Conservation (phyloP, 2,113 vertebrate genomes). For the mouse (Mus musculus) region DNA sequence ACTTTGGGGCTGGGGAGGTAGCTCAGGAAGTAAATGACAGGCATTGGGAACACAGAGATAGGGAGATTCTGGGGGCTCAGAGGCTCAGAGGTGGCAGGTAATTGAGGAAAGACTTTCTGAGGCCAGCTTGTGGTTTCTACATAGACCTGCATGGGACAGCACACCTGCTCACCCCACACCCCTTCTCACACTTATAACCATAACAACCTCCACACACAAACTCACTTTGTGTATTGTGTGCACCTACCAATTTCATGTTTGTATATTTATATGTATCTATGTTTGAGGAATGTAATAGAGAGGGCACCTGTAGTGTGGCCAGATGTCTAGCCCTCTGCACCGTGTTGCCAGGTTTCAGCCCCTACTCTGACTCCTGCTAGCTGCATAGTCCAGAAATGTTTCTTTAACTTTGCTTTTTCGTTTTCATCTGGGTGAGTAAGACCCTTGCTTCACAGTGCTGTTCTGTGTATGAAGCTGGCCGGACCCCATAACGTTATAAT, state of each 20-base stretch:
- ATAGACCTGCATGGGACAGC: neutral
- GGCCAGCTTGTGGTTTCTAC: neutral
- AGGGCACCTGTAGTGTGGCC: too few species aligned
- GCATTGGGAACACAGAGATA: neutral
- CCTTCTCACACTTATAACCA: neutral
- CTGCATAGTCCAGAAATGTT: neutral
- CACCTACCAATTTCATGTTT: neutral
- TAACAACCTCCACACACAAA: neutral
- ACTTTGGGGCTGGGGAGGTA: neutral
- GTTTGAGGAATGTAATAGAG: neutral
- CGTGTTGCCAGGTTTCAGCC: neutral
- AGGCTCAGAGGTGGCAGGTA: neutral
- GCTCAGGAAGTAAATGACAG: neutral
- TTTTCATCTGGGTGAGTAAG: neutral
- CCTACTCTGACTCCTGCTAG: neutral
- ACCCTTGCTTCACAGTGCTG: neutral
- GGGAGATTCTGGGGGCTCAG: neutral
- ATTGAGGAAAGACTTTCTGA: neutral
- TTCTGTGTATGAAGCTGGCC: neutral
- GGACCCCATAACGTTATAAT: neutral
- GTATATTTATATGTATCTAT: neutral
- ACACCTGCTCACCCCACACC: neutral
- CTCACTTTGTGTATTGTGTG: neutral
- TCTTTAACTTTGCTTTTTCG: neutral
- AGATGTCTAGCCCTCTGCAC: neutral